Conservation (phyloP, 2,113 vertebrate species). For the Eurystomus gularis region DNA sequence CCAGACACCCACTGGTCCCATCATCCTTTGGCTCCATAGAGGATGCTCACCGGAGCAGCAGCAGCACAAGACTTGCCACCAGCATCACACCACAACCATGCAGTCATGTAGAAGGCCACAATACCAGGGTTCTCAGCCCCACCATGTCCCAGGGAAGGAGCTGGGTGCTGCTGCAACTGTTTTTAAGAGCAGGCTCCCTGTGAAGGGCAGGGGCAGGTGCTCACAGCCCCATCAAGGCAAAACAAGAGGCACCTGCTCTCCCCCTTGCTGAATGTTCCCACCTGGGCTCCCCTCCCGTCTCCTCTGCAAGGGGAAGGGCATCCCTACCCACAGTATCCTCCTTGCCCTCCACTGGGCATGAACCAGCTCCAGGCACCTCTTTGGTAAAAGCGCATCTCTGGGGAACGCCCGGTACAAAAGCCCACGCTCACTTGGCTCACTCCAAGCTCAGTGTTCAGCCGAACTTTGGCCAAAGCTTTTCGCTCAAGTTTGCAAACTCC, state of each 20-base stretch:
- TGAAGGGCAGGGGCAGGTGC: background rate
- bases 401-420: accelerated
- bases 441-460: background rate
- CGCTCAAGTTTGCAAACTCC: background rate
- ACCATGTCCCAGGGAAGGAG: accelerated
- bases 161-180: accelerated
- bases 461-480: background rate
- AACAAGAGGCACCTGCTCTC: background rate
- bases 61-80: accelerated
- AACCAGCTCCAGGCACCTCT: background rate
- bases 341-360: background rate
- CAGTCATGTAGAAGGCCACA: accelerated
- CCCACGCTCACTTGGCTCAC: accelerated
- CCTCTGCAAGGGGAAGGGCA: background rate
- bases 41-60: accelerated
- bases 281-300: background rate
- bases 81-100: accelerated
- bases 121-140: accelerated
- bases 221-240: background rate
- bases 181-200: background rate
- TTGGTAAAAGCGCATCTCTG: too few species aligned
- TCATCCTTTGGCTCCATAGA: accelerated
- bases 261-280: accelerated
- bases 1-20: accelerated
- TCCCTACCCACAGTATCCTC: background rate